Evolutionary conservation across 2,888 invertebrate species (phyloP).

Genomic region (Lymantria monacha): DNA sequence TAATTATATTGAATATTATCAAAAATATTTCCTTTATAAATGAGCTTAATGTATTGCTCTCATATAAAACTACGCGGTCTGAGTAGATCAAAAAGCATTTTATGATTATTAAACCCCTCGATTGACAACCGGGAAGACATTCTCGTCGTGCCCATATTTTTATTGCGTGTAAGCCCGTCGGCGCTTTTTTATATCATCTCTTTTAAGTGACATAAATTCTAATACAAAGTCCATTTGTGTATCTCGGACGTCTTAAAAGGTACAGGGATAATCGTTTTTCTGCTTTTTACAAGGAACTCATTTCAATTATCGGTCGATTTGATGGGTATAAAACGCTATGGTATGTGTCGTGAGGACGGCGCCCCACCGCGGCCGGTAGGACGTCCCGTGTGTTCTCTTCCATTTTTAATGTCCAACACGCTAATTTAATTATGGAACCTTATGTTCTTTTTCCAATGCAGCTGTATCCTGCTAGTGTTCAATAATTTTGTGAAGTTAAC

Average conservation of each 20-base stretch:
- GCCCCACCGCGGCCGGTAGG: slow-evolving; percentile 70
- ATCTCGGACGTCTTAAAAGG: slow-evolving; percentile 82
- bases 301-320: slow-evolving; percentile 81
- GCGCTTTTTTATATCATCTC: slow-evolving; percentile 79
- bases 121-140: slow-evolving; percentile 79
- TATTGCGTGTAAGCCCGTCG: slow-evolving; percentile 81
- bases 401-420: slow-evolving; percentile 71
- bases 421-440: slow-evolving; percentile 78
- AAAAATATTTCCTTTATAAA: no score
- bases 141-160: slow-evolving; percentile 78
- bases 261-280: slow-evolving; percentile 80
- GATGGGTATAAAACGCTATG: slow-evolving; percentile 76
- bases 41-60: neutral
- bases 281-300: slow-evolving; percentile 82
- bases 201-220: slow-evolving; percentile 82
- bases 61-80: slow-evolving; percentile 39
- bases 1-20: no score
- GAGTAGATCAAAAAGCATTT: slow-evolving; percentile 76
- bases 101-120: slow-evolving; percentile 78
- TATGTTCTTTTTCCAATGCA: slow-evolving; percentile 54
- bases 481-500: slow-evolving; percentile 63
- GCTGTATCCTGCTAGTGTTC: slow-evolving; percentile 67
- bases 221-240: slow-evolving; percentile 82
- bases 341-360: slow-evolving; percentile 73
- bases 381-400: slow-evolving; percentile 56